These are phyloP conservation scores for Calyptommatus sinebrachiatus DNA, from an alignment of 2,113 vertebrate genomes.

Conservation along the genomic window DNA sequence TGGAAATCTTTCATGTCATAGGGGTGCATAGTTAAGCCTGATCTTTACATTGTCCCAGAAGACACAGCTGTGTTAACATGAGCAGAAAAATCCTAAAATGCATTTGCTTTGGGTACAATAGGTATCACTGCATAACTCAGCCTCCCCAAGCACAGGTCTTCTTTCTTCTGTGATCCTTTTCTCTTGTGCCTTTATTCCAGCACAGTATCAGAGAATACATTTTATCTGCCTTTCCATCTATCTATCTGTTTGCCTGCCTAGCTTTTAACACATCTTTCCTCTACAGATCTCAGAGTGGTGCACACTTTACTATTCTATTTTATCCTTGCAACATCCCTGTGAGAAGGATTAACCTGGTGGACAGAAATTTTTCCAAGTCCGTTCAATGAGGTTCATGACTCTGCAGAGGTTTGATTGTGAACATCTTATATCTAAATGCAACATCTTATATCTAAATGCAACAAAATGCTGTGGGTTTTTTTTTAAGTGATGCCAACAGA, in stretches of 20 bases:
- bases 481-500: neutral
- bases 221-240: neutral
- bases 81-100: neutral
- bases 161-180: slow-evolving; percentile 11
- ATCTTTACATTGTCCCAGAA: slow-evolving; percentile 22
- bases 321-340: neutral
- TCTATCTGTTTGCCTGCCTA: neutral
- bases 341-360: neutral
- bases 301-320: neutral
- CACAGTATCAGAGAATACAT: neutral
- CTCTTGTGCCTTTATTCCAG: neutral
- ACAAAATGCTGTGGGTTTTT: neutral
- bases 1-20: neutral
- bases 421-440: neutral
- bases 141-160: neutral
- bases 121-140: slow-evolving; percentile 1
- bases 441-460: neutral
- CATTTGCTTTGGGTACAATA: neutral
- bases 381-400: neutral
- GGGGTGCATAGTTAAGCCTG: neutral
- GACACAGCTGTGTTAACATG: neutral
- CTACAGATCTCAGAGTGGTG: neutral
- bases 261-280: neutral
- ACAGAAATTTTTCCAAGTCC: neutral
- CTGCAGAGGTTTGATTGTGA: neutral